These are phyloP conservation scores for Fabriciana adippe DNA, from an alignment of 2,888 invertebrate species.

Conservation along the genomic window DNA sequence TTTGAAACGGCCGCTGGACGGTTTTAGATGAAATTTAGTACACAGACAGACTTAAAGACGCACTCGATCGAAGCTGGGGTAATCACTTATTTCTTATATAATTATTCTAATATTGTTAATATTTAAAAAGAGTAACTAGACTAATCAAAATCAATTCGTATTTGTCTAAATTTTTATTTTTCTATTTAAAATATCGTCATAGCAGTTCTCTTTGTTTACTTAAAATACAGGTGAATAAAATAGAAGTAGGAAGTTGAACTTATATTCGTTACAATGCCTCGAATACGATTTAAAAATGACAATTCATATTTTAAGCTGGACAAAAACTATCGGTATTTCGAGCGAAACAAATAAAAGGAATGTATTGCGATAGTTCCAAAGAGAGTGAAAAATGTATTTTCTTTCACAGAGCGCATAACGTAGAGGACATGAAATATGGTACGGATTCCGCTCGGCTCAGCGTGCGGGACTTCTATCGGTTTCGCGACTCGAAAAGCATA, in stretches of 20 bases:
- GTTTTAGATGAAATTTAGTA: too few species aligned
- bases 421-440: slow-evolving; percentile 78
- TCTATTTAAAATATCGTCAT: too few species aligned
- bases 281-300: slow-evolving; percentile 22
- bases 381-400: slow-evolving; percentile 80
- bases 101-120: too few species aligned
- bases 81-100: too few species aligned
- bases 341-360: slow-evolving; percentile 62
- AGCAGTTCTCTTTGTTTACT: slow-evolving; percentile 3
- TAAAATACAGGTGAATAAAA: slow-evolving; percentile 9
- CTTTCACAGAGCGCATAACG: slow-evolving; percentile 80
- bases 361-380: slow-evolving; percentile 65
- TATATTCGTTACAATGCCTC: slow-evolving; percentile 7
- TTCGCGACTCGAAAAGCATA: slow-evolving; percentile 69
- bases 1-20: too few species aligned
- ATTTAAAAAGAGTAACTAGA: too few species aligned
- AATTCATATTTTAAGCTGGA: slow-evolving; percentile 26
- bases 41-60: too few species aligned
- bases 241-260: slow-evolving; percentile 1
- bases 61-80: too few species aligned
- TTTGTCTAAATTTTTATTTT: too few species aligned
- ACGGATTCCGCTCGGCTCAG: slow-evolving; percentile 75
- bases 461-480: slow-evolving; percentile 73
- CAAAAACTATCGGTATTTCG: slow-evolving; percentile 25
- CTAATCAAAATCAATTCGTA: too few species aligned